A percentile compares a stretch with the other conserved stretches of the same genome.
Evolutionary conservation across 2,113 vertebrate species (phyloP).

Genomic region (Nannospalax galili): DNA sequence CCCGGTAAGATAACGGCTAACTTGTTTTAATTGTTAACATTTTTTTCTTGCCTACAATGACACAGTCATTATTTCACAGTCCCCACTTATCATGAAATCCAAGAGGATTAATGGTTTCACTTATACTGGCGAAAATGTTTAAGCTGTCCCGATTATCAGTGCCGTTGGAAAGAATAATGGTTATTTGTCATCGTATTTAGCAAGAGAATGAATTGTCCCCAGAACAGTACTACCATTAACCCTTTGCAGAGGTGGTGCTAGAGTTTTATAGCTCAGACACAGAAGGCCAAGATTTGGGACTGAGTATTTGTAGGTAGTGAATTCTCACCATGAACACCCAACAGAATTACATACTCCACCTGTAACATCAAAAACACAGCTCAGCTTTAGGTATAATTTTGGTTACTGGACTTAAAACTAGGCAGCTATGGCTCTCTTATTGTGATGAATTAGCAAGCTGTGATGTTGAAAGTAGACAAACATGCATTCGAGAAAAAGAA

Average conservation of each 20-base stretch:
- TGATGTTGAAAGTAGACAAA: slow-evolving; percentile 22
- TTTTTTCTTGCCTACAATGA: slow-evolving; percentile 93
- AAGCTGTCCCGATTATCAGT: slow-evolving; percentile 99
- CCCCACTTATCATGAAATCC: slow-evolving; percentile 98
- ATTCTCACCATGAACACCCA: slow-evolving; percentile 44
- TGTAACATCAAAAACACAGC: slow-evolving; percentile 31
- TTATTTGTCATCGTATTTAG: slow-evolving; percentile 99
- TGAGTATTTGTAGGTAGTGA: slow-evolving; percentile 45
- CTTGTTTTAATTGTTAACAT: slow-evolving; percentile 99
- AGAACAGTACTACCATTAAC: slow-evolving; percentile 92
- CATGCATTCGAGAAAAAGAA: neutral
- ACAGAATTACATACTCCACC: slow-evolving; percentile 57
- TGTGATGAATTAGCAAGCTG: slow-evolving; percentile 54
- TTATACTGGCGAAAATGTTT: slow-evolving; percentile 98
- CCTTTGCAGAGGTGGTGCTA: slow-evolving; percentile 87
- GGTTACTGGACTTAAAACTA: slow-evolving; percentile 57
- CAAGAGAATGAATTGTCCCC: slow-evolving; percentile 94
- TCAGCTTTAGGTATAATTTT: neutral
- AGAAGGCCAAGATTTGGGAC: slow-evolving; percentile 75
- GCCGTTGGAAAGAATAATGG: slow-evolving; percentile 98
- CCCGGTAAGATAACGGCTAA: slow-evolving; percentile 92
- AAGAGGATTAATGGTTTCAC: slow-evolving; percentile 99
- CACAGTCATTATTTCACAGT: slow-evolving; percentile 99
- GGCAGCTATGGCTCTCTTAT: slow-evolving; percentile 16
- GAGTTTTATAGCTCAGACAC: slow-evolving; percentile 80